Evolutionary conservation across 2,797 vertebrate species (phyloP).

Genomic region (Spinus pinus): DNA sequence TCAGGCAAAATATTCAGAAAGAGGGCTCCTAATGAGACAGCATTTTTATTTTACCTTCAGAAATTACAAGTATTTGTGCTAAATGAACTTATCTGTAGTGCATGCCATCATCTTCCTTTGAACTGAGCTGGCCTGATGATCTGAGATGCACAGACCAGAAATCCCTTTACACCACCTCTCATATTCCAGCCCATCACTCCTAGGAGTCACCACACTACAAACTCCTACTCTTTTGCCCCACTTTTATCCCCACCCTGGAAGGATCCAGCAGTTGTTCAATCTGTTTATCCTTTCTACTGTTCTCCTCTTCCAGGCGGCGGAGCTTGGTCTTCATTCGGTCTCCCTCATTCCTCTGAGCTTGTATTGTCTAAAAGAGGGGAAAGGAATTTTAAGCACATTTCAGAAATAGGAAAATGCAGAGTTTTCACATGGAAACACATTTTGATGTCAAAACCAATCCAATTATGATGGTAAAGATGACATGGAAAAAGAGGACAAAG

Average conservation of each 20-base stretch:
- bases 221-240: neutral
- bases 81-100: neutral
- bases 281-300: constrained; percentile 86
- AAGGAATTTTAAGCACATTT: neutral
- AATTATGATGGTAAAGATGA: neutral
- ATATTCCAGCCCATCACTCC: neutral
- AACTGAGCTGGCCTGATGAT: neutral
- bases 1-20: neutral
- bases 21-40: neutral
- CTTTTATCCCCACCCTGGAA: constrained; percentile 72
- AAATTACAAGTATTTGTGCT: neutral
- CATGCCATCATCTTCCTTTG: neutral
- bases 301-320: constrained; percentile 88
- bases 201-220: neutral
- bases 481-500: neutral
- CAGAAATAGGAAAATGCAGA: neutral
- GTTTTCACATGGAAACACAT: neutral
- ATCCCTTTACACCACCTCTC: neutral
- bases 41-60: neutral
- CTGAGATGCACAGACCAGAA: neutral
- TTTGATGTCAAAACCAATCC: neutral
- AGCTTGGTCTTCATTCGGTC: constrained; percentile 87
- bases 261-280: constrained; percentile 89
- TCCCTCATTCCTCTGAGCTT: constrained; percentile 84
- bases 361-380: constrained; percentile 70